Evolutionary conservation across 2,113 vertebrate genomes (phyloP), one percentile per base, ranked within the genome.

Genomic region (Cyrtonyx montezumae): DNA sequence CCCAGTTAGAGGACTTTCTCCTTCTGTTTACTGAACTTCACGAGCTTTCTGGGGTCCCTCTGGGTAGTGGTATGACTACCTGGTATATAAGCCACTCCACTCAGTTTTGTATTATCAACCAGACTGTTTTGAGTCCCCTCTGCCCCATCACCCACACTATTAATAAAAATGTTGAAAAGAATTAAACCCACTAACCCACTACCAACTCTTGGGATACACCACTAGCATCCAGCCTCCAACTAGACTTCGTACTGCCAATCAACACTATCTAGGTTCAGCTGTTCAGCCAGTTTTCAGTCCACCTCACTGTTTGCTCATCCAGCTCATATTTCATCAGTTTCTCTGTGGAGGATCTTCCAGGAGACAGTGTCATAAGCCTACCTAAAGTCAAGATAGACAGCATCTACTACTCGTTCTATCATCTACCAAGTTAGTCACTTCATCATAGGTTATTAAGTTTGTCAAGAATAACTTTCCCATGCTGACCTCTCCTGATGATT

Each of bases 31-130:
- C 4, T 36, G 46, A 75, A 56, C 9, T 36, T 5, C 9, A 3
- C 7, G 11, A 74, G n/a, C 17, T 20, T 69, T 30, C 15, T 14
- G 15, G 42, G 13, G 22, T 23, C 37, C 11, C 23, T 77, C 62
- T n/a, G 82, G 13, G 15, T 58, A n/a, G 5, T 6, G 32, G 14
- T 49, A 51, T 0, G 3, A 45, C 17, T 6, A 1, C 15, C 32
- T 46, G 20, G 59, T 28, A 5, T 55, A 40, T 26, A 42, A 79
- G 4, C 28, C 2, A 8, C 19, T 34, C 9, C 49, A 32, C 28
- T 22, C 15, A 32, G 37, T 61, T 59, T 40, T 46, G 32, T 69
- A 4, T 83, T 30, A 42, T 46, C 8, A 28, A 21, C 23, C 53
- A 1, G 5, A 37, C 40, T 74, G 45, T 37, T 30, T 26, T 66